phyloP scores from a whole-genome alignment of 2,113 vertebrate genomes.

The Malaclemys terrapin region DNA sequence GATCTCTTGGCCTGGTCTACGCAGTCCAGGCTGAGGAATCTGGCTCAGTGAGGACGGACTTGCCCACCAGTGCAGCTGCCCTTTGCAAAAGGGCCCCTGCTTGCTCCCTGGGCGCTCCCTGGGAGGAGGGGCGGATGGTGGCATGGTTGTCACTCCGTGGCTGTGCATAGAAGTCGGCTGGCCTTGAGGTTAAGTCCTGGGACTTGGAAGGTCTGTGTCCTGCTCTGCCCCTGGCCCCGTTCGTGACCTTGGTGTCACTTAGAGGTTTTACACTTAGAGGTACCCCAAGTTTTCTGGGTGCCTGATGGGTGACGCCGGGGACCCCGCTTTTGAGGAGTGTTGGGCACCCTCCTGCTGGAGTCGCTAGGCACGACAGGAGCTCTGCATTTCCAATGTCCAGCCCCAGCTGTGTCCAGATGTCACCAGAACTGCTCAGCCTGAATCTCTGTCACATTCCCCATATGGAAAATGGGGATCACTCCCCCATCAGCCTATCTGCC shows the following conservation, averaged over 20 bases:
- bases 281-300: too few relatives aligned
- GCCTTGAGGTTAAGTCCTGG: neutral
- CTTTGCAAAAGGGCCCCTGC: too few relatives aligned
- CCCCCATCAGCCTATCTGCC: neutral
- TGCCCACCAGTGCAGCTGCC: too few relatives aligned
- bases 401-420: neutral
- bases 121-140: too few relatives aligned
- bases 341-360: neutral
- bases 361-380: neutral
- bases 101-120: too few relatives aligned
- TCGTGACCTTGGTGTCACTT: neutral
- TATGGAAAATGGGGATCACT: neutral
- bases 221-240: neutral
- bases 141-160: too few relatives aligned
- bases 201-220: neutral
- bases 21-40: neutral
- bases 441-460: neutral
- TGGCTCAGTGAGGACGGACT: too few relatives aligned
- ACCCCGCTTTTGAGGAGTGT: too few relatives aligned
- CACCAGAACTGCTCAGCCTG: neutral
- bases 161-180: neutral
- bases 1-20: neutral
- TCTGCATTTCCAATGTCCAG: neutral
- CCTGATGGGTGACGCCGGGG: too few relatives aligned
- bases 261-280: neutral